phyloP scores from a whole-genome alignment of 2,888 invertebrate genomes.

The Clanis bilineata region DNA sequence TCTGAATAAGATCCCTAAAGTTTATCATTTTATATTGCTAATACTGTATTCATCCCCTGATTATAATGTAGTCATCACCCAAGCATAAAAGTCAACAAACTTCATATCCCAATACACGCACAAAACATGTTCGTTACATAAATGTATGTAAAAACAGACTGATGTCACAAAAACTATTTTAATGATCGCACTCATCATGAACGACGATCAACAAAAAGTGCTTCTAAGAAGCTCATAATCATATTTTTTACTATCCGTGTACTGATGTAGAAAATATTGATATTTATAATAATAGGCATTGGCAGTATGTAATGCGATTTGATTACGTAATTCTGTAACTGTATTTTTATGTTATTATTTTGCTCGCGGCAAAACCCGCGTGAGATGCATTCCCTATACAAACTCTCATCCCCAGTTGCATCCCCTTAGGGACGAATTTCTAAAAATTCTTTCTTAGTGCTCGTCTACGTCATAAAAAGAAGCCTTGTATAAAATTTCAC shows the following conservation, averaged over 20 bases:
- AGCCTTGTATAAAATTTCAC: no score
- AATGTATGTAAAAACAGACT: background rate
- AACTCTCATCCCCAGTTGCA: no score
- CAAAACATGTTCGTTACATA: slow-evolving; percentile 1
- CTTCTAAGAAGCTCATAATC: background rate
- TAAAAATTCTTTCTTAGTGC: no score
- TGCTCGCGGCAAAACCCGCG: no score
- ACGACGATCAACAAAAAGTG: background rate
- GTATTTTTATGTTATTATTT: background rate
- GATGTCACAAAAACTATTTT: background rate
- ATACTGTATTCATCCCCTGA: no score
- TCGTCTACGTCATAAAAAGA: no score
- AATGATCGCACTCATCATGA: slow-evolving; percentile 5
- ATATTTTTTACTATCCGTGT: background rate
- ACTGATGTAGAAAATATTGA: background rate
- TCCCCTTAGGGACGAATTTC: no score
- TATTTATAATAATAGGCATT: background rate
- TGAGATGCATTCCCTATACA: no score
- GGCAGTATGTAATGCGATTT: background rate
- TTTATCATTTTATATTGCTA: no score
- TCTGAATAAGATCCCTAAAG: no score
- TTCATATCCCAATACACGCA: background rate
- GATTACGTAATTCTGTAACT: background rate
- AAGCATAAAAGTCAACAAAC: no score
- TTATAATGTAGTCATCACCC: no score